These are phyloP conservation scores for Diarsia rubi DNA, from an alignment of 2,888 invertebrate genomes.

Conservation along the genomic window DNA sequence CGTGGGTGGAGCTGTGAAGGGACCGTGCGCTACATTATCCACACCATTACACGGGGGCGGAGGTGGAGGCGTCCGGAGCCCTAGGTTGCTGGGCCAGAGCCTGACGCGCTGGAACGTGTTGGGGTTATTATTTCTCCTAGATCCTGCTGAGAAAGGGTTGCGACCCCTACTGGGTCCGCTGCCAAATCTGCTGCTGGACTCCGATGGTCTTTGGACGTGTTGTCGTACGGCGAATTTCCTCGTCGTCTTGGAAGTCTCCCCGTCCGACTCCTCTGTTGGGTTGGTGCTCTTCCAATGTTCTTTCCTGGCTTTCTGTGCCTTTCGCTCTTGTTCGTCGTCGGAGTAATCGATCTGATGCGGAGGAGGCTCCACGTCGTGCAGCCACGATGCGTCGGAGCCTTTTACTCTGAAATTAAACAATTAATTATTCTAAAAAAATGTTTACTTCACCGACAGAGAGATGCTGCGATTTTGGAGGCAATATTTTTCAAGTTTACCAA, in stretches of 20 bases:
- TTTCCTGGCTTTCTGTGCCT: slow-evolving; percentile 82
- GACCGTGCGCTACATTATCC: slow-evolving; percentile 58
- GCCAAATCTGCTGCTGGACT: slow-evolving; percentile 85
- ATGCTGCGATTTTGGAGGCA: not conserved
- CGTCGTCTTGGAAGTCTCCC: slow-evolving; percentile 78
- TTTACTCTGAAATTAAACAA: slow-evolving; percentile 90
- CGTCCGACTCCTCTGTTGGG: slow-evolving; percentile 71
- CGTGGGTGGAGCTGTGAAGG: slow-evolving; percentile 71
- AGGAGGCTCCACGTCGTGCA: slow-evolving; percentile 96
- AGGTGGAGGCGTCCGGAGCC: slow-evolving; percentile 76
- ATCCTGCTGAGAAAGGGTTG: slow-evolving; percentile 79
- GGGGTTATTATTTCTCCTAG: slow-evolving; percentile 73
- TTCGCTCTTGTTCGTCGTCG: slow-evolving; percentile 96
- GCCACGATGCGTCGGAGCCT: slow-evolving; percentile 97
- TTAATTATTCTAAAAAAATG: not conserved
- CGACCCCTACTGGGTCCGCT: slow-evolving; percentile 82
- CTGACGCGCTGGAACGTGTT: slow-evolving; percentile 74
- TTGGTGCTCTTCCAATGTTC: slow-evolving; percentile 74
- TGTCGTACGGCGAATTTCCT: slow-evolving; percentile 76
- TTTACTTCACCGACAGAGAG: not conserved
- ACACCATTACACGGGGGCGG: slow-evolving; percentile 61
- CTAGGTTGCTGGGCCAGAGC: slow-evolving; percentile 73
- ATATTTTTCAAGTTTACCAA: not conserved
- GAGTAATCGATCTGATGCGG: slow-evolving; percentile 94
- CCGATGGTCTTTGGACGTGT: slow-evolving; percentile 81